Base-by-base conservation (phyloP, 2,888 invertebrate genomes). In the Acanthosepion pharaonis region DNA sequence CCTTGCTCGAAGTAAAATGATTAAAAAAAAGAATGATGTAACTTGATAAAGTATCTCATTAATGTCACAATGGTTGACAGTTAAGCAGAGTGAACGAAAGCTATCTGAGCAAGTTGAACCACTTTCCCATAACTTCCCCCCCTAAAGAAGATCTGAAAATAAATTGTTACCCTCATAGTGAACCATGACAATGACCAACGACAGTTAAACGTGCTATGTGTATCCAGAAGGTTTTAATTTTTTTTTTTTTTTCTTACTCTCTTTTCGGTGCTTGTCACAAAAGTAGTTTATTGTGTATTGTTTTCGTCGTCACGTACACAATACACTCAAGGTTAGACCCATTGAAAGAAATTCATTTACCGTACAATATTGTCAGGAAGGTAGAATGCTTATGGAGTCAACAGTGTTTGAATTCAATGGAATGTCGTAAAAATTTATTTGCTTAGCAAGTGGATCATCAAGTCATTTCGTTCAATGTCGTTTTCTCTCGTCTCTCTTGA, bases 341-440 rank as follows among this genome's bases (percentile, higher is more conserved):
- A n/a, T 78, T 78, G 78, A 78, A 78, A 78, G 78, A 78, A 78
- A 78, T 78, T n/a, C 23, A 78, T 78, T 78, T 78, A 78, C 78
- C 78, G 78, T 78, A 78, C 15, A n/a, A 78, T n/a, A 78, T 78
- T 33, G 78, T 18, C 15, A 78, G n/a, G 23, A 11, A 78, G n/a
- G n/a, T 78, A 78, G 11, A 78, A n/a, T n/a, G 5, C 11, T 15
- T 11, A 78, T 78, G 33, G 15, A 1, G 11, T 78, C n/a, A 78
- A 78, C n/a, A n/a, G 78, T n/a, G 33, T 78, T 78, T n/a, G 2
- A 78, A 15, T 78, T 78, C 15, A 78, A 78, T 33, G n/a, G 78
- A n/a, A 78, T 78, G 78, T n/a, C 33, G 15, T 78, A n/a, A 15
- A 15, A 78, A 78, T 78, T 78, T 59, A 78, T 78, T 78, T 78